Evolutionary conservation across 2,888 invertebrate species (phyloP).

Genomic region (Andrena fulva): DNA sequence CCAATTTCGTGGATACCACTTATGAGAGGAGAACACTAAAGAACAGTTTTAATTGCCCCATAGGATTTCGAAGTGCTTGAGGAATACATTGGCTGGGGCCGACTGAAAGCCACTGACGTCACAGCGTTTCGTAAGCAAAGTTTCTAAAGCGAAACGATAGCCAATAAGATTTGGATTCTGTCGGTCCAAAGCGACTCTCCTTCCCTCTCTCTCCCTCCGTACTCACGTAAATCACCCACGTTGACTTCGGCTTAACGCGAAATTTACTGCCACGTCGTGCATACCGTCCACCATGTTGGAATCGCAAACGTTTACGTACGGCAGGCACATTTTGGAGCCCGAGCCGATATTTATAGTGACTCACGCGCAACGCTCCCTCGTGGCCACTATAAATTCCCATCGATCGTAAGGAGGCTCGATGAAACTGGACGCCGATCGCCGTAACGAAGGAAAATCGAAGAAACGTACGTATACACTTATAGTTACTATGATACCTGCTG

Average conservation of each 20-base stretch:
- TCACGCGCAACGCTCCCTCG: conserved; percentile 47
- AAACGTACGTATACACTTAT: not conserved
- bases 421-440: not conserved
- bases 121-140: conserved; percentile 16
- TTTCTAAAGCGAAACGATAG: conserved; percentile 17
- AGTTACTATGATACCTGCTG: no score
- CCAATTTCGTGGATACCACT: no score
- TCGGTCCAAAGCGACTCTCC: conserved; percentile 60
- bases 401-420: conserved; percentile 41
- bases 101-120: conserved; percentile 1
- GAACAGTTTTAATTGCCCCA: not conserved
- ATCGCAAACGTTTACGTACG: conserved; percentile 73
- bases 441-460: conserved; percentile 4
- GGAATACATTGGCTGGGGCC: not conserved
- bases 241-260: conserved; percentile 77
- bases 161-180: conserved; percentile 63
- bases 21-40: no score
- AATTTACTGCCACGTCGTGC: conserved; percentile 77
- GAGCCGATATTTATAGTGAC: conserved; percentile 61
- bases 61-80: not conserved
- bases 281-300: conserved; percentile 66
- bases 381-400: conserved; percentile 57
- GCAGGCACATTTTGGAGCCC: conserved; percentile 40
- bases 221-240: conserved; percentile 78
- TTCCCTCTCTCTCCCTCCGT: conserved; percentile 56